These are phyloP conservation scores for Slavum lentiscoides DNA, from an alignment of 2,888 invertebrate genomes.

Conservation along the genomic window DNA sequence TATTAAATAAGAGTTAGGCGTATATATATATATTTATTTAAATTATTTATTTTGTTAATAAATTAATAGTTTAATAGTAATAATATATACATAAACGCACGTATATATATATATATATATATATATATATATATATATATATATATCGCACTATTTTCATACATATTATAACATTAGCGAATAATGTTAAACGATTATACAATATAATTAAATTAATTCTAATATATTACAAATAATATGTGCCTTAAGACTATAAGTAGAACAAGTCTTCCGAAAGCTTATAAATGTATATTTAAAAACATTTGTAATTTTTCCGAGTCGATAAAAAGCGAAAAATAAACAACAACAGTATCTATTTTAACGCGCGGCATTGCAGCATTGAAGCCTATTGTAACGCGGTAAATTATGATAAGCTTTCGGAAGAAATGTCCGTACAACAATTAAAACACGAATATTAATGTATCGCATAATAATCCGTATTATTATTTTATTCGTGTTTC, in stretches of 20 bases:
- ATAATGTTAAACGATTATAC: conserved; percentile 46
- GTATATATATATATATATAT: too few species aligned
- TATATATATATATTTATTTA: not conserved
- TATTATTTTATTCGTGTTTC: conserved; percentile 31
- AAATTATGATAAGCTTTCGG: conserved; percentile 29
- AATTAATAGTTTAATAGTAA: conserved; percentile 46
- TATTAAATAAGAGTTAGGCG: conserved; percentile 46
- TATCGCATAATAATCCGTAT: conserved; percentile 1
- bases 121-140: too few species aligned
- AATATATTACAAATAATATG: conserved; percentile 36
- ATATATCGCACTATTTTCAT: conserved; percentile 48
- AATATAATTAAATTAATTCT: conserved; percentile 42
- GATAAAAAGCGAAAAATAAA: not conserved
- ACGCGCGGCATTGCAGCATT: too few species aligned
- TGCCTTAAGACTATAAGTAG: conserved; percentile 36
- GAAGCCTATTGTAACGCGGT: not conserved
- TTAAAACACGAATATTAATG: conserved; percentile 34
- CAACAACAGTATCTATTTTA: not conserved
- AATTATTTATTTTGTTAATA: conserved; percentile 49
- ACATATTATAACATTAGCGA: conserved; percentile 32
- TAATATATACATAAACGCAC: not conserved
- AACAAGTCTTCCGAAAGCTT: conserved; percentile 50
- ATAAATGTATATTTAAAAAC: not conserved
- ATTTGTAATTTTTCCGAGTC: too few species aligned
- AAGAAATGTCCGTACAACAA: conserved; percentile 42